Base-by-base conservation (phyloP, 2,888 invertebrate species). In the Caenorhabditis becei region DNA sequence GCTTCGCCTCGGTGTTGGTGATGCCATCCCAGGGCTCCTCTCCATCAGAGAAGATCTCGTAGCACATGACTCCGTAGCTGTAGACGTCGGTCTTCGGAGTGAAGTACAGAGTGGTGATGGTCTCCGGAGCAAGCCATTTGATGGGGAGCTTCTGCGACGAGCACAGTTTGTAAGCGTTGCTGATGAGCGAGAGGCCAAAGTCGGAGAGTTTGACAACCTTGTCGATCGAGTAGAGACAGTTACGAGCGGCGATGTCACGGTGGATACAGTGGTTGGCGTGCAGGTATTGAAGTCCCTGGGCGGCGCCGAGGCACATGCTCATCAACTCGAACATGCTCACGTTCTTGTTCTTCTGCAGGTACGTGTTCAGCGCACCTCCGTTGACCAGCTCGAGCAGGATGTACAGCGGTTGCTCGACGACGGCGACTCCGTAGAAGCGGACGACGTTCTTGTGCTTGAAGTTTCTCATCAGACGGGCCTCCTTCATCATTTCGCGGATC, bases 61-160 rank as follows among this genome's bases (percentile, higher is more conserved):
- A 80, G 56, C 80, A 72, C 79, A 84, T 81, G 5, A 84, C 83
- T 16, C 84, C 84, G 49, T 83, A 84, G 77, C 83, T 78, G 79
- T 62, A 83, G 20, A 69, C 79, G 54, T 83, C 83, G 16, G 80
- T 78, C 44, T 81, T 83, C 16, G 41, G 41, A 20, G 74, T 81
- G 71, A 81, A 83, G 14, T 59, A 56, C n/a, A 70, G 56, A 0
- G 63, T 69, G 47, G 54, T 58, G 7, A 80, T 74, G 0, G 80
- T 77, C 47, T 83, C 83, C 1, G 80, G 80, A 26, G 83, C 83
- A 18, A 83, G 80, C 83, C 83, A 83, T 41, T 80, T 83, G 77
- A 83, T 83, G 7, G 83, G 83, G 23, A 83, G 63, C 37, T 75
- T 80, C 24, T 66, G 66, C 47, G 79, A 47, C n/a, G 66, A 28